phyloP scores from a whole-genome alignment of 2,113 vertebrate species.

The Vidua macroura region DNA sequence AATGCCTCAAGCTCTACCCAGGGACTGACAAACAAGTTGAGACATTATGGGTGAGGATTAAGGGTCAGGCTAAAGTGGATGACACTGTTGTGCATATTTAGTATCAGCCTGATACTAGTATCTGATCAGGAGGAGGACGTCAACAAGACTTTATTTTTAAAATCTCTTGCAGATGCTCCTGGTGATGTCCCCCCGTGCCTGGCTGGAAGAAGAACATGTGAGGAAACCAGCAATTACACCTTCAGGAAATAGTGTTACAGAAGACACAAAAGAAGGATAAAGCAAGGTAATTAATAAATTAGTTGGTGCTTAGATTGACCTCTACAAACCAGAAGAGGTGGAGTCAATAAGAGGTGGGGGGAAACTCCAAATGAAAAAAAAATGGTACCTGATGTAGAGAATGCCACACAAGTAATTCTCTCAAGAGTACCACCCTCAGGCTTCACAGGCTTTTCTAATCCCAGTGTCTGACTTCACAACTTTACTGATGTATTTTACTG shows the following conservation, averaged over 20 bases:
- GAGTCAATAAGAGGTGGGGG: not conserved
- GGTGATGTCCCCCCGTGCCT: not conserved
- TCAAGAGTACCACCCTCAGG: not conserved
- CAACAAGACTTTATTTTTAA: not conserved
- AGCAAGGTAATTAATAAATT: not conserved
- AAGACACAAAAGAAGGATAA: not conserved
- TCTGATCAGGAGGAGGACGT: not conserved
- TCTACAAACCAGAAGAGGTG: not conserved
- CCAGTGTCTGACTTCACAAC: not conserved
- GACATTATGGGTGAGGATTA: not conserved
- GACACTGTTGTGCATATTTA: not conserved
- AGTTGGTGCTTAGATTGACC: not conserved
- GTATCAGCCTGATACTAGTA: no score
- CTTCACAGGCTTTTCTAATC: not conserved
- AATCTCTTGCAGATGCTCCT: not conserved
- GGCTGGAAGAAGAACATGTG: not conserved
- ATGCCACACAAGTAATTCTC: not conserved
- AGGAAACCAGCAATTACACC: not conserved
- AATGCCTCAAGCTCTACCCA: not conserved
- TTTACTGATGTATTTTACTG: not conserved
- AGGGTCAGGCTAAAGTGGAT: not conserved
- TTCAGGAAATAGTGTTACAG: not conserved
- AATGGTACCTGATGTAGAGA: not conserved
- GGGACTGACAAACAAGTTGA: fast-evolving
- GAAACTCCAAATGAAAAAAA: no score